phyloP scores from a whole-genome alignment of 2,888 invertebrate species.

The Dryococelus australis region DNA sequence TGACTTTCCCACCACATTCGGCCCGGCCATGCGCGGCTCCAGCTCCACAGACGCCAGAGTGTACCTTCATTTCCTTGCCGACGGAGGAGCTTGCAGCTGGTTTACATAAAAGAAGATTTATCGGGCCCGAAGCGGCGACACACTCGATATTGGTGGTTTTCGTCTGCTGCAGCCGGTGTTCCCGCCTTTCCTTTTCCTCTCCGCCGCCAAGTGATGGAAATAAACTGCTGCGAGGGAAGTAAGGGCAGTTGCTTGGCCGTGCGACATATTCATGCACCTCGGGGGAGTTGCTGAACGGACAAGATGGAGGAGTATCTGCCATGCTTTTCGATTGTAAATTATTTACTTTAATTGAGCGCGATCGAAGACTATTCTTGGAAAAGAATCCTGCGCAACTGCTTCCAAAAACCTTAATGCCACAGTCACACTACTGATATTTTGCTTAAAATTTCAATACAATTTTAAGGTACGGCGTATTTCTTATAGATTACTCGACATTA shows the following conservation, averaged over 20 bases:
- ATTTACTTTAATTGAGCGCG: no score
- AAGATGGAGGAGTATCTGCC: no score
- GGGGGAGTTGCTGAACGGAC: not conserved
- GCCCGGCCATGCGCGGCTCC: no score
- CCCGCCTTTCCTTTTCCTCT: not conserved
- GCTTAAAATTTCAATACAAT: no score
- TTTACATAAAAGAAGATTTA: conserved; percentile 9
- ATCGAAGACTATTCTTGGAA: no score
- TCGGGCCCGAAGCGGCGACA: not conserved
- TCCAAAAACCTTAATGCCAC: no score
- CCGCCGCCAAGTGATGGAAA: not conserved
- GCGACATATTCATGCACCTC: not conserved
- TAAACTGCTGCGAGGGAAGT: not conserved
- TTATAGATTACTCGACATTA: no score
- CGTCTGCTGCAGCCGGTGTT: not conserved
- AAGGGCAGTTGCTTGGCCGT: not conserved
- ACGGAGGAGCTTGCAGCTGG: not conserved
- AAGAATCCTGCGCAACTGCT: no score
- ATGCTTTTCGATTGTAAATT: no score
- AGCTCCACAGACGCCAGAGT: not conserved
- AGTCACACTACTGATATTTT: no score
- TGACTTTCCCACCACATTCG: no score
- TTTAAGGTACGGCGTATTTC: no score
- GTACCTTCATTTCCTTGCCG: conserved; percentile 1
- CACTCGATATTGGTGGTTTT: not conserved